A percentile compares a stretch with the other conserved stretches of the same genome.
phyloP scores from a whole-genome alignment of 92 coral and sea anemone species.

The Heteractis magnifica region DNA sequence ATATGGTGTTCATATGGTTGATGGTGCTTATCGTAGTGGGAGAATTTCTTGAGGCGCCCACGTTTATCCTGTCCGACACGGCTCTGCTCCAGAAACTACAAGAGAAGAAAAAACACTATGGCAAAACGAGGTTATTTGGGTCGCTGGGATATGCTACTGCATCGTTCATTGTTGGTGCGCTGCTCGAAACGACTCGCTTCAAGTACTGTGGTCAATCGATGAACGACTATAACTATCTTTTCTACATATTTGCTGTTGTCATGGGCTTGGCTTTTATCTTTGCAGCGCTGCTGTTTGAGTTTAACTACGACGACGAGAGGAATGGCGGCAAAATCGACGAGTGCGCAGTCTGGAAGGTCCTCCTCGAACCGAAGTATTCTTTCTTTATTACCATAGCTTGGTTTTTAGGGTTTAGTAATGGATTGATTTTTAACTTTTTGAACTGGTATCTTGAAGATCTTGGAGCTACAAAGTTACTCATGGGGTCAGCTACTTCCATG shows the following conservation, averaged over 20 bases:
- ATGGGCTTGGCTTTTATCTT: conserved; percentile 78
- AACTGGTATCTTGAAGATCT: conserved; percentile 97
- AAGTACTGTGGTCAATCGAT: conserved; percentile 79
- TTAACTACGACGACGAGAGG: conserved; percentile 58
- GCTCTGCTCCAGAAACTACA: conserved; percentile 86
- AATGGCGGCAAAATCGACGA: conserved; percentile 45
- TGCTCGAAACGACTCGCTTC: conserved; percentile 77
- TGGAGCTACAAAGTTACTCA: conserved; percentile 82
- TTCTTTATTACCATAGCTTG: conserved; percentile 74
- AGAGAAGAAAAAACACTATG: conserved; percentile 81
- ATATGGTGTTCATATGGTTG: conserved; percentile 58
- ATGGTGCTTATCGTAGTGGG: conserved; percentile 78
- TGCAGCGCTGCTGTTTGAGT: conserved; percentile 74
- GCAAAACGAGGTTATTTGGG: conserved; percentile 92
- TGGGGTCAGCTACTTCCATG: conserved; percentile 79
- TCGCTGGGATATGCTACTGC: conserved; percentile 89
- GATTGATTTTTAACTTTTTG: conserved; percentile 78
- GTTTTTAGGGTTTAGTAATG: conserved; percentile 89
- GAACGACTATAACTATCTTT: conserved; percentile 83
- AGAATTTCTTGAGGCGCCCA: conserved; percentile 93
- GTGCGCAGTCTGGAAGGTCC: conserved; percentile 57
- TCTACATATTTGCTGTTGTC: conserved; percentile 76
- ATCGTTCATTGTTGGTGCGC: conserved; percentile 89
- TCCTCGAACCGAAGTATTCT: conserved; percentile 73
- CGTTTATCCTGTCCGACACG: conserved; percentile 90